Conservation (phyloP, 1,140 invertebrate genomes). For the Zeugodacus cucurbitae region DNA sequence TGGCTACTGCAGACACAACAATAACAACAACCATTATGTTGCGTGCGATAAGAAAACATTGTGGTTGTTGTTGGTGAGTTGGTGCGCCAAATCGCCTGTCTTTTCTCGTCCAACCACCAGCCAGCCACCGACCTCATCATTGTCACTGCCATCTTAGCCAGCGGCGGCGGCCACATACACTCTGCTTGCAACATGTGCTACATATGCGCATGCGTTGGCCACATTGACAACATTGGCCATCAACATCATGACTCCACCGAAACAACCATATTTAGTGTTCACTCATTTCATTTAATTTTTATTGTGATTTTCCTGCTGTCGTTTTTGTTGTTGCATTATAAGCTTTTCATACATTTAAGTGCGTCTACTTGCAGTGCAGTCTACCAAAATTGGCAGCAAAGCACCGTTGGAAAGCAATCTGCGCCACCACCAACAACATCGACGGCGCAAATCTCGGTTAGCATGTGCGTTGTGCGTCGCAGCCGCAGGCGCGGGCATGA, state of each 20-base stretch:
- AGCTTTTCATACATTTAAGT: not conserved
- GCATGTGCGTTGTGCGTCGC: not conserved
- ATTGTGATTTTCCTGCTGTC: not conserved
- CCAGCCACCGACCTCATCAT: not conserved
- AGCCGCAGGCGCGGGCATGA: not conserved
- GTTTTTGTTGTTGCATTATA: not conserved
- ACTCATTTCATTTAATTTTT: conserved; percentile 10
- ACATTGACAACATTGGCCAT: conserved; percentile 31
- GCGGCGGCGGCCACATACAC: not conserved
- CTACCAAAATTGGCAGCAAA: conserved; percentile 10
- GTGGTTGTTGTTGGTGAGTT: not conserved
- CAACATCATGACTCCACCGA: conserved; percentile 16
- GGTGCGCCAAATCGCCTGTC: not conserved
- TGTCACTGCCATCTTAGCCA: conserved; percentile 20
- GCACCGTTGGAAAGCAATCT: not conserved
- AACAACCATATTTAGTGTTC: conserved; percentile 34
- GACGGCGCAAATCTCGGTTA: not conserved
- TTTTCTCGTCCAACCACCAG: not conserved
- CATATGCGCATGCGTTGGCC: not conserved
- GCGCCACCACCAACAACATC: not conserved
- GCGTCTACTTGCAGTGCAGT: not conserved
- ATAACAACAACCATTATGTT: not conserved
- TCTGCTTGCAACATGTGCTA: not conserved
- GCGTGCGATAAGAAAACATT: not conserved
- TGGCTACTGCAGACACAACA: not conserved